A percentile compares a stretch with the other conserved stretches of the same genome.
phyloP scores from a whole-genome alignment of 1,140 invertebrate species.

The Drosophila ironensis region DNA sequence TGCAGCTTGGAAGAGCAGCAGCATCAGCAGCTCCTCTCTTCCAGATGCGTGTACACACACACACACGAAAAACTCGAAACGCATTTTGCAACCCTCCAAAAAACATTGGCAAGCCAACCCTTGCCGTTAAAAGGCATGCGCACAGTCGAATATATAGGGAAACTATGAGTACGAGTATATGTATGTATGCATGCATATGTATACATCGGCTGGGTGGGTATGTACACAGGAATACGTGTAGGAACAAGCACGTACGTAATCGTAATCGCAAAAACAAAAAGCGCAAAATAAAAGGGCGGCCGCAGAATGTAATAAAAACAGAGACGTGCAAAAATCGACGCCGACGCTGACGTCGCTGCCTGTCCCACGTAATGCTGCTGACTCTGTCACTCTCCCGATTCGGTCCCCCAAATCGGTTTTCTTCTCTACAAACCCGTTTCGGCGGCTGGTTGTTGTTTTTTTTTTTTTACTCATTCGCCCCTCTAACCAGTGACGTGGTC shows the following conservation, averaged over 20 bases:
- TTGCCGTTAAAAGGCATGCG: constrained; percentile 63
- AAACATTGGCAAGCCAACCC: constrained; percentile 52
- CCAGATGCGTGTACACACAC: constrained; percentile 27
- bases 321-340: constrained; percentile 69
- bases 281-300: constrained; percentile 38
- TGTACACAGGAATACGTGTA: constrained; percentile 9
- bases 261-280: constrained; percentile 25
- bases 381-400: constrained; percentile 10
- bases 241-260: constrained; percentile 35
- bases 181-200: constrained; percentile 12
- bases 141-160: constrained; percentile 31
- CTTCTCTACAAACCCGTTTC: constrained; percentile 41
- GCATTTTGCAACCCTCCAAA: constrained; percentile 66
- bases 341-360: constrained; percentile 27
- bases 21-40: constrained; percentile 8
- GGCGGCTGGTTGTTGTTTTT: constrained; percentile 24
- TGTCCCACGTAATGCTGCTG: constrained; percentile 14
- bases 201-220: background rate
- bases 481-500: background rate
- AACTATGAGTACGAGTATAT: background rate
- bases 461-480: too few relatives aligned
- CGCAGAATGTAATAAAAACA: constrained; percentile 76
- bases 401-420: constrained; percentile 2
- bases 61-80: constrained; percentile 23
- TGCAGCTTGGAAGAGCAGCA: background rate